Conservation (phyloP, 2,888 invertebrate species). For the Lepetodrilus schrolli region DNA sequence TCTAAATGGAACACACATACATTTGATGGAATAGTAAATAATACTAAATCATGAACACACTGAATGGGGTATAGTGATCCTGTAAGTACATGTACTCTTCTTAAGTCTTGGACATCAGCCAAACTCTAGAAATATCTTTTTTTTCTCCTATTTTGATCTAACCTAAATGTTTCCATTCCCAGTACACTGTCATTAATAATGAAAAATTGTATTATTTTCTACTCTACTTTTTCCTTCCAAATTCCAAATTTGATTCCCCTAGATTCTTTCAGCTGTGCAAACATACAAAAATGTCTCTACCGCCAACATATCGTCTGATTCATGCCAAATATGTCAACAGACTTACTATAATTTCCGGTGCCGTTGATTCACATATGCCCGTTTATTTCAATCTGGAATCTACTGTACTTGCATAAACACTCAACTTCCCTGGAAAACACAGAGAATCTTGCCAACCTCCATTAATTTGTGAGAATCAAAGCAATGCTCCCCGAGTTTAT, state of each 20-base stretch:
- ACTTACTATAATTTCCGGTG: slow-evolving; percentile 16
- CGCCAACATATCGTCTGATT: neutral
- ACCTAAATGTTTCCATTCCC: neutral
- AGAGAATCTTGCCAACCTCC: neutral
- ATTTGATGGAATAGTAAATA: neutral
- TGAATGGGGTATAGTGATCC: neutral
- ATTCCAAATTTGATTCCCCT: slow-evolving; percentile 20
- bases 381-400: neutral
- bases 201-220: neutral
- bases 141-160: neutral
- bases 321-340: slow-evolving; percentile 30
- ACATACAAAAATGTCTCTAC: neutral
- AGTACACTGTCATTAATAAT: slow-evolving; percentile 29
- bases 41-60: neutral
- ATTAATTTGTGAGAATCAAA: slow-evolving; percentile 19
- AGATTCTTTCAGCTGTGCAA: slow-evolving; percentile 21
- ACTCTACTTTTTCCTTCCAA: neutral
- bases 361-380: neutral
- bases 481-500: neutral
- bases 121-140: neutral
- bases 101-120: neutral
- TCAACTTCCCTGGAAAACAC: neutral
- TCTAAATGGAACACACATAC: no score
- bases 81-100: neutral
- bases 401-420: neutral